These are phyloP conservation scores for Nasonia vitripennis DNA, from an alignment of 1,140 invertebrate genomes.

Conservation along the genomic window DNA sequence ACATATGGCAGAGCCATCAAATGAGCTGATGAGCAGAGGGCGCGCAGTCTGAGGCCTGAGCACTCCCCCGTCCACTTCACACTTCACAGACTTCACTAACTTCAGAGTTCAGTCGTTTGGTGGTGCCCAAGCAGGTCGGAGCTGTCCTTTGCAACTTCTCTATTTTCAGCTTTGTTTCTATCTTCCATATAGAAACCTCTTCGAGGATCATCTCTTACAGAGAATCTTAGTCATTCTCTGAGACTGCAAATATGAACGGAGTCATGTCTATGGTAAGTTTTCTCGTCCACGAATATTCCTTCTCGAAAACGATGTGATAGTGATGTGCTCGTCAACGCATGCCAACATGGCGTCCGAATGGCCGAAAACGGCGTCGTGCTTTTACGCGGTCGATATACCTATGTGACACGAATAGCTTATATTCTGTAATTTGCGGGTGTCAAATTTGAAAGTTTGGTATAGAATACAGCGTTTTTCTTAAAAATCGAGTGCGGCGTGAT, in stretches of 20 bases:
- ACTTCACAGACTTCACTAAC: no score
- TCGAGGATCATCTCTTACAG: not conserved
- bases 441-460: not conserved
- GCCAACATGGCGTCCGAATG: slow-evolving; percentile 59
- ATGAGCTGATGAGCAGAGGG: no score
- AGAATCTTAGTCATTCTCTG: not conserved
- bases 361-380: not conserved
- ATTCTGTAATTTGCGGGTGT: not conserved
- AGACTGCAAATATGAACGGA: slow-evolving; percentile 64
- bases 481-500: not conserved
- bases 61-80: no score
- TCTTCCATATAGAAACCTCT: not conserved
- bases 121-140: not conserved
- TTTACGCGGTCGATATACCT: not conserved
- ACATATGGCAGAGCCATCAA: no score
- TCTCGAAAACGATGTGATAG: not conserved
- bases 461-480: no score
- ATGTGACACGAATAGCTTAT: not conserved
- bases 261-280: slow-evolving; percentile 68
- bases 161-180: not conserved
- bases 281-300: not conserved
- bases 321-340: not conserved
- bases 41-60: no score
- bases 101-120: not conserved
- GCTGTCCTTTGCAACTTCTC: not conserved